Conservation (phyloP, 2,888 invertebrate genomes). For the Buathra laborator region DNA sequence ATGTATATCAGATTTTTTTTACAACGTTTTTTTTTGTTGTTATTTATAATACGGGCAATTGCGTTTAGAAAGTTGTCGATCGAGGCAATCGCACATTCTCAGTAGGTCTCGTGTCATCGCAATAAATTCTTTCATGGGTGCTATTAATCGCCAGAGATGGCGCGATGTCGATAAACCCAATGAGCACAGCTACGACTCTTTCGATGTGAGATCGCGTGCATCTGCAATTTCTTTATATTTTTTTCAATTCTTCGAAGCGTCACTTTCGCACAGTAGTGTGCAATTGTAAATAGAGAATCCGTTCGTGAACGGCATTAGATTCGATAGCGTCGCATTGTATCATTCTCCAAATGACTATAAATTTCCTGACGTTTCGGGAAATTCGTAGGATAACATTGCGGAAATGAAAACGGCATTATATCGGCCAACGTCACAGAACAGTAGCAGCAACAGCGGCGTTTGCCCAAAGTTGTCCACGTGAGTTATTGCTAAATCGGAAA, state of each 20-base stretch:
- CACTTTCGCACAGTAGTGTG: constrained; percentile 9
- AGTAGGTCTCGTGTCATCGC: constrained; percentile 13
- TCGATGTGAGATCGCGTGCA: constrained; percentile 58
- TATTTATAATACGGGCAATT: neutral
- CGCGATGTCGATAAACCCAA: constrained; percentile 50
- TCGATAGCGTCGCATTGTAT: constrained; percentile 9
- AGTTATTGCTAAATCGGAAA: constrained; percentile 66
- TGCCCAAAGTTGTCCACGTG: constrained; percentile 57
- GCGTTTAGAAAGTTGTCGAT: neutral
- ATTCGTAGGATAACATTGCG: constrained; percentile 48
- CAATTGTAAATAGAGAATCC: neutral
- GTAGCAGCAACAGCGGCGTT: constrained; percentile 19
- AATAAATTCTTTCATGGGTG: constrained; percentile 51
- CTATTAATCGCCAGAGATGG: constrained; percentile 68
- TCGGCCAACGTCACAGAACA: constrained; percentile 52
- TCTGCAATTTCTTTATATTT: constrained; percentile 43
- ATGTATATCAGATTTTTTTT: too few relatives aligned
- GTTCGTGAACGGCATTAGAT: constrained; percentile 27
- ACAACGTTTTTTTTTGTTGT: too few relatives aligned
- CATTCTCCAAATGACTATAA: constrained; percentile 52
- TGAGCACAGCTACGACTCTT: constrained; percentile 54
- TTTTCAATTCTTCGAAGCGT: constrained; percentile 40
- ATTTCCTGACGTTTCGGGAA: constrained; percentile 61
- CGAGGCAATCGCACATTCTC: neutral
- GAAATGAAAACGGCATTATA: constrained; percentile 61